Evolutionary conservation across 2,888 invertebrate genomes (phyloP).

Genomic region (Furcula furcula): DNA sequence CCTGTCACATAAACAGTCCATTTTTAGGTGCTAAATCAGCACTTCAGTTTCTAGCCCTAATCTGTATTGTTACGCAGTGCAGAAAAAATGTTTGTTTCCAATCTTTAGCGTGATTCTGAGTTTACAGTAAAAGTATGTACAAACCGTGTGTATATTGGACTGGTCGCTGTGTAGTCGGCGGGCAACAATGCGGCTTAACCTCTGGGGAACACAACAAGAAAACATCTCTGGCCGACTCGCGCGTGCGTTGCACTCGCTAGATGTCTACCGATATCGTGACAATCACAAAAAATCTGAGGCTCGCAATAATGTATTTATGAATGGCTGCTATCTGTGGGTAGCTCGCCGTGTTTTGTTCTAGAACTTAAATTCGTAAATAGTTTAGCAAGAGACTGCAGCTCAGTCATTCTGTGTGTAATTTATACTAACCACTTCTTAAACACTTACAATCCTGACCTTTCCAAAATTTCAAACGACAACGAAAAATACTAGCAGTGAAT

Average conservation of each 20-base stretch:
- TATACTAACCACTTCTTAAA: too few species aligned
- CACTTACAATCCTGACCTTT: too few species aligned
- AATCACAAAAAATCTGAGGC: conserved; percentile 1
- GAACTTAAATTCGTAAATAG: too few species aligned
- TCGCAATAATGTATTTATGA: too few species aligned
- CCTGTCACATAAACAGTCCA: too few species aligned
- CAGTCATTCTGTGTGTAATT: too few species aligned
- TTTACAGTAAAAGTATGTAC: conserved; percentile 21
- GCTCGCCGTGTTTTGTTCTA: too few species aligned
- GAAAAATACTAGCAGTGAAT: too few species aligned
- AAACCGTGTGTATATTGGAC: conserved; percentile 39
- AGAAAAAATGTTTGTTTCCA: background rate
- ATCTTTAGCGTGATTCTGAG: conserved; percentile 1
- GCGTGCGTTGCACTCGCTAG: conserved; percentile 5
- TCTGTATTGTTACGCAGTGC: background rate
- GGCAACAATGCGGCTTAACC: conserved; percentile 29
- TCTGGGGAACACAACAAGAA: conserved; percentile 38
- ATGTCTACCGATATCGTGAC: conserved; percentile 12
- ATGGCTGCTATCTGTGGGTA: too few species aligned
- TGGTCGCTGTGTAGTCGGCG: conserved; percentile 29
- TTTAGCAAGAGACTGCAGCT: too few species aligned
- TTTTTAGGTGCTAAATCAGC: too few species aligned
- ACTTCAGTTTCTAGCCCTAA: background rate
- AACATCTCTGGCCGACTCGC: conserved; percentile 7
- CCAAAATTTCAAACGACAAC: too few species aligned